Percentiles rank a stretch among this genome's conserved stretches.
These are phyloP conservation scores for Gryon sp. DNA, from an alignment of 1,140 invertebrate species.

Conservation along the genomic window DNA sequence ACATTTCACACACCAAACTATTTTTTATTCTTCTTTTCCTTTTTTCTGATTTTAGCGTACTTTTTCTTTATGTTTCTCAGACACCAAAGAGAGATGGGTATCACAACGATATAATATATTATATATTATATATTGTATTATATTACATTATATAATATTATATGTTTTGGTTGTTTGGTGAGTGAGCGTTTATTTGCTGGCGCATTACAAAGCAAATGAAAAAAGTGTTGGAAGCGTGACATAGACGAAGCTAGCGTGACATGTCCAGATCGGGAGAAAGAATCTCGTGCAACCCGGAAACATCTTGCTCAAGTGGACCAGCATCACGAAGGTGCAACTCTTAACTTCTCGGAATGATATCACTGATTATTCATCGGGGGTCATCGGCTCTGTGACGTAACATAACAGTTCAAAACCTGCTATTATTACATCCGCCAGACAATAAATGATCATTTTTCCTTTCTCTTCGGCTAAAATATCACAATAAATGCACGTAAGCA, in stretches of 20 bases:
- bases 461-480: background rate
- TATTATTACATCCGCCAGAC: constrained; percentile 27
- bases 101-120: too few relatives aligned
- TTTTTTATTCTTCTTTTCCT: constrained; percentile 53
- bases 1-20: constrained; percentile 42
- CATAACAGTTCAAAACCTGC: constrained; percentile 38
- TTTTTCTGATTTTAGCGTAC: too few relatives aligned
- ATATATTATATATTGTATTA: too few relatives aligned
- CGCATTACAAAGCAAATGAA: constrained; percentile 18
- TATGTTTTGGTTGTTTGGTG: too few relatives aligned
- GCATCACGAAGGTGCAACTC: constrained; percentile 50
- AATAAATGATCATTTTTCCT: constrained; percentile 4
- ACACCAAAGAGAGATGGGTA: too few relatives aligned
- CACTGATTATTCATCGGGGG: constrained; percentile 47
- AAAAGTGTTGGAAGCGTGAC: constrained; percentile 52
- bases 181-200: too few relatives aligned
- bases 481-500: too few relatives aligned
- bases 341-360: constrained; percentile 49
- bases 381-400: constrained; percentile 55
- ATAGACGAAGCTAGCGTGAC: constrained; percentile 60
- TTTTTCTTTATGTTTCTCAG: too few relatives aligned
- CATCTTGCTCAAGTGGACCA: constrained; percentile 50
- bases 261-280: constrained; percentile 55
- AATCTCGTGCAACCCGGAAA: constrained; percentile 63
- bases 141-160: too few relatives aligned